Percentiles rank a stretch among this genome's conserved stretches.
phyloP scores from a whole-genome alignment of 30 jellyfish, hydroid and myxozoan species.

The Chrysaora quinquecirrha region DNA sequence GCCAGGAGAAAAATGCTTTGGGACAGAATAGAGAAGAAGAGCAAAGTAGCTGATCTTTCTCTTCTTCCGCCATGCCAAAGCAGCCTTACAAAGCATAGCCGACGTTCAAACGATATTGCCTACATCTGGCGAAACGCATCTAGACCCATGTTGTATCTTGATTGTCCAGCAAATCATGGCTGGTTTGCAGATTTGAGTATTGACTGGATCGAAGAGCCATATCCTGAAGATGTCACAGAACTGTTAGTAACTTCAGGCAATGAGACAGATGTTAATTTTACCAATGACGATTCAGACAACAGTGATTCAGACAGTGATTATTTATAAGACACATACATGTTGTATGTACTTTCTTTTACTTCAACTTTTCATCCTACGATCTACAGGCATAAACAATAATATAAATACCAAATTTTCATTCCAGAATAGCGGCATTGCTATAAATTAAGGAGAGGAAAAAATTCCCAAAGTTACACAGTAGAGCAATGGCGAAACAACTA shows the following conservation, averaged over 20 bases:
- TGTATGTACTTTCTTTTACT: no score
- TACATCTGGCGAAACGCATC: slow-evolving; percentile 31
- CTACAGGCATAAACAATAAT: no score
- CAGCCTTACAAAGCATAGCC: no score
- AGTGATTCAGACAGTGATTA: slow-evolving; percentile 40
- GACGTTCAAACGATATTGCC: slow-evolving; percentile 44
- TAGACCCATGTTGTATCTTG: slow-evolving; percentile 31
- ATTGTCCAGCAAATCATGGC: slow-evolving; percentile 42
- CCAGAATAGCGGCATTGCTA: no score
- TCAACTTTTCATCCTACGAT: no score
- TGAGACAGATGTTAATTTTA: not conserved
- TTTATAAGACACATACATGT: slow-evolving; percentile 11
- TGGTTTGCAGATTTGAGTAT: slow-evolving; percentile 40
- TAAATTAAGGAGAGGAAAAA: no score
- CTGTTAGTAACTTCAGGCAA: slow-evolving; percentile 36
- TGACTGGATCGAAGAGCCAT: no score
- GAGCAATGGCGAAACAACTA: no score
- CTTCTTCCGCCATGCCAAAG: slow-evolving; percentile 66
- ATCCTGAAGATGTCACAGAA: no score
- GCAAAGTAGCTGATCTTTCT: slow-evolving; percentile 31
- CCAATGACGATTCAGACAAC: slow-evolving; percentile 1
- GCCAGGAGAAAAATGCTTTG: slow-evolving; percentile 29
- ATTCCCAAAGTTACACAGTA: no score
- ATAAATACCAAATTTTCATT: no score
- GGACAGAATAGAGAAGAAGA: slow-evolving; percentile 34